These are phyloP conservation scores for Trachelus stipa DNA, from an alignment of 2,888 invertebrate species.

Conservation along the genomic window DNA sequence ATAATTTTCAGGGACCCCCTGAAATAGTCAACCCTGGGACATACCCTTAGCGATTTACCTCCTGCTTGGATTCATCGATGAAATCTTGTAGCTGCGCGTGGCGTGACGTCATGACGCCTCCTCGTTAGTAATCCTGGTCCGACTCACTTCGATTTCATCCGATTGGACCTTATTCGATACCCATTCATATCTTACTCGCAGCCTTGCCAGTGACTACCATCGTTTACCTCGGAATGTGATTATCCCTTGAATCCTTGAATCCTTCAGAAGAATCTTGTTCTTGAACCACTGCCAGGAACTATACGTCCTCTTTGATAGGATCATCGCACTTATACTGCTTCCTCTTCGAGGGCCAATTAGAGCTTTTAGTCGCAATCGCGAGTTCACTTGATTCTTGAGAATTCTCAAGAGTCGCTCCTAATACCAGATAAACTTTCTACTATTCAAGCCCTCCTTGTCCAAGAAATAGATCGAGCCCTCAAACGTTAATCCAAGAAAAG, in stretches of 20 bases:
- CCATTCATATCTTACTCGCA: slow-evolving; percentile 10
- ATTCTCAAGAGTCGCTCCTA: neutral
- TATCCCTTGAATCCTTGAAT: neutral
- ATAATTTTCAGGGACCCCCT: neutral
- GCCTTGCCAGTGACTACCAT: slow-evolving; percentile 23
- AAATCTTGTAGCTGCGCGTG: neutral
- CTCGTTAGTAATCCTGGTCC: neutral
- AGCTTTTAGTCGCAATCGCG: neutral
- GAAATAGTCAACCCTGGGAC: neutral
- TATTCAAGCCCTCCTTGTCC: neutral
- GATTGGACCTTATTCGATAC: neutral
- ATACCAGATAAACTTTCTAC: neutral
- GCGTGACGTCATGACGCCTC: neutral
- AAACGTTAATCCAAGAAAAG: neutral
- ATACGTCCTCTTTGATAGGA: neutral
- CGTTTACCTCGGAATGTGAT: neutral
- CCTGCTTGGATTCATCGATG: neutral
- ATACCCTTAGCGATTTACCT: neutral
- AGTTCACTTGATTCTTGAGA: neutral
- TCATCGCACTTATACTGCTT: neutral
- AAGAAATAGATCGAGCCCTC: neutral
- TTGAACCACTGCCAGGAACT: neutral
- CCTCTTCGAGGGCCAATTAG: neutral
- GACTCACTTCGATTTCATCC: no score
- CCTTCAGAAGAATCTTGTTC: neutral